Evolutionary conservation across 2,113 vertebrate species (phyloP).

Genomic region (Indicator maculatus): DNA sequence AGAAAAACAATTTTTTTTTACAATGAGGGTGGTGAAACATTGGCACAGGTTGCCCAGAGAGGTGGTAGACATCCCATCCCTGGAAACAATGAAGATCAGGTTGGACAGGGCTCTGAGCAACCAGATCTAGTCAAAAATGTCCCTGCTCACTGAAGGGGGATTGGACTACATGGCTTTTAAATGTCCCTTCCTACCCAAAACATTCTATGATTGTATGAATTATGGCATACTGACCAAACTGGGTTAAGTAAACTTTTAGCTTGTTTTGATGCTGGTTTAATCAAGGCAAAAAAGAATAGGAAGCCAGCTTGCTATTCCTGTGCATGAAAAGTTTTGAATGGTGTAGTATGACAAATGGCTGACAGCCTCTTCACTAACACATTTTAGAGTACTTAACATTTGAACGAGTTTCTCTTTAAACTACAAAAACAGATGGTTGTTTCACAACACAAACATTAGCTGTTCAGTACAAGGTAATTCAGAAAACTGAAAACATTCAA

Average conservation of each 20-base stretch:
- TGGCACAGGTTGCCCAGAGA: too few species aligned
- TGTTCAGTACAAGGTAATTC: slow-evolving; percentile 62
- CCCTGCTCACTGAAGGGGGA: too few species aligned
- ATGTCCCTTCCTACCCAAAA: too few species aligned
- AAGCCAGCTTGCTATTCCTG: neutral
- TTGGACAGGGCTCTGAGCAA: too few species aligned
- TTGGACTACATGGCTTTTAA: too few species aligned
- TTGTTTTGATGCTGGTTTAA: neutral
- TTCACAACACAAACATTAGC: slow-evolving; percentile 51
- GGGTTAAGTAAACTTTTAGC: neutral
- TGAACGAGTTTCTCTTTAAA: slow-evolving; percentile 38
- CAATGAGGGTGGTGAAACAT: too few species aligned
- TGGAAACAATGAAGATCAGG: too few species aligned
- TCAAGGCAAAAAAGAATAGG: neutral
- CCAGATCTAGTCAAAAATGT: too few species aligned
- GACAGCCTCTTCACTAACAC: slow-evolving; percentile 21
- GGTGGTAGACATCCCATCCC: too few species aligned
- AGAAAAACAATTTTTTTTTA: too few species aligned
- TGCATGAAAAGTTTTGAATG: neutral
- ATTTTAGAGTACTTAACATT: slow-evolving; percentile 34
- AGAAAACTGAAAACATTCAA: slow-evolving; percentile 36
- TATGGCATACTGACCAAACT: neutral
- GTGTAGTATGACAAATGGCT: slow-evolving; percentile 2
- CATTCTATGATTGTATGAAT: neutral
- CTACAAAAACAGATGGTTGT: slow-evolving; percentile 51